Base-by-base conservation (phyloP, 1,140 invertebrate genomes). In the Phymorhynchus buccinoides region DNA sequence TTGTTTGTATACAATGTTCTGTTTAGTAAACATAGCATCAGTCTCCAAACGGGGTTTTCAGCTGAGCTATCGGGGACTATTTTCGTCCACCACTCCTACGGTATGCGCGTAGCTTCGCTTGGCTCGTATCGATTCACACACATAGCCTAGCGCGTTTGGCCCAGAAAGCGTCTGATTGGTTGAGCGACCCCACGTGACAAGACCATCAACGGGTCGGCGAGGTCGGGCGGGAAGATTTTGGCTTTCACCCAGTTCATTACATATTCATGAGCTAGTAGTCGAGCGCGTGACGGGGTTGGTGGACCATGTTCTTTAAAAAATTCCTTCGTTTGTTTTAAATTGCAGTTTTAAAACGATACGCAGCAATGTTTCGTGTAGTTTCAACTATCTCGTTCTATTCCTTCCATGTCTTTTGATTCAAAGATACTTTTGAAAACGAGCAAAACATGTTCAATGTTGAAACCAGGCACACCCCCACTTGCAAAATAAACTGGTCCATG, bases 211-310 rank as follows among this genome's bases (percentile, higher is more conserved):
- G 78, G 73, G 42, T n/a, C 44, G 37, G 82, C 83, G 84, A 77
- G 88, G 88, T 87, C 86, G 86, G 85, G 88, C 88, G 80, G 77
- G 83, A 86, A 75, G 75, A 78, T 68, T 44, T 84, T 89, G 88
- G 88, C 86, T 18, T 22, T 35, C 73, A 71, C 85, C 88, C 88
- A 89, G 79, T 48, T 81, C 52, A 81, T 66, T 87, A 71, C 41
- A 83, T 56, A 75, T 82, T 84, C 39, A 84, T 75, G 80, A 78
- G 84, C 52, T 85, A 52, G 80, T 66, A 16, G 71, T 42, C 16
- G 78, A 68, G 80, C 79, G 73, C 81, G 78, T 71, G 73, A 86
- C 81, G 62, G 85, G 87, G 86, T 80, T 83, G 82, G 48, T 71
- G 80, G 75, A 3, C n/a, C n/a, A 27, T 30, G 22, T 42, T 27